Base-by-base conservation (phyloP, 2,888 invertebrate species). In the Lepidochrysops patricia region DNA sequence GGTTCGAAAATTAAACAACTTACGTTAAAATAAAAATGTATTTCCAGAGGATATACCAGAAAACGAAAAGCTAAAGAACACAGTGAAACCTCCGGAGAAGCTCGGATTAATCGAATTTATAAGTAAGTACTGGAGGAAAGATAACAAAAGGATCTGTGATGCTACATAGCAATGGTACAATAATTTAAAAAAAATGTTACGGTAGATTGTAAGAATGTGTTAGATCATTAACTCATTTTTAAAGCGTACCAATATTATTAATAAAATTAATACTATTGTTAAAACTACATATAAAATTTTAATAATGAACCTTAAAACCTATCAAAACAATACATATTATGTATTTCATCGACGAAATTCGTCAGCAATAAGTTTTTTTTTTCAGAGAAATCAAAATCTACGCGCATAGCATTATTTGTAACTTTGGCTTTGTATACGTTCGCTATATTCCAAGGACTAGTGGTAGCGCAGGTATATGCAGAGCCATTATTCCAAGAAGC, bases 391-490 rank as follows among this genome's bases (percentile, higher is more conserved):
- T 83, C 81, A 5, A 68, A 70, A 0, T 75, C 84, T 1, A 76
- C 81, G 0, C 79, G 79, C 0, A 70, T 69, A 1, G 80, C 79
- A 0, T 63, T 84, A 9, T 12, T 70, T 1, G 63, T 82, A 0
- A 66, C 66, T 1, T 25, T 82, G 0, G 65, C 69, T 0, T 63
- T 84, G 2, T 70, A 75, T 61, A 75, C 78, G 0, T 67, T 76
- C 0, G 67, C 76, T 5, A 73, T 81, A n/a, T 82, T 82, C 68
- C 83, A 86, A 76, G 86, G 86, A 0, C 60, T 83, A 0, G 69
- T 82, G 0, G 77, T 77, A 0, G 67, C 85, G 0, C 82, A 83
- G 63, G 84, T 85, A 25, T 85, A 82, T 61, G 84, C 85, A 0
- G 77, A 76, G 6, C 82, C 82, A 0, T 62, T 86, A 34, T 85